phyloP scores from a whole-genome alignment of 2,797 vertebrate species.

The Eospalax fontanierii region DNA sequence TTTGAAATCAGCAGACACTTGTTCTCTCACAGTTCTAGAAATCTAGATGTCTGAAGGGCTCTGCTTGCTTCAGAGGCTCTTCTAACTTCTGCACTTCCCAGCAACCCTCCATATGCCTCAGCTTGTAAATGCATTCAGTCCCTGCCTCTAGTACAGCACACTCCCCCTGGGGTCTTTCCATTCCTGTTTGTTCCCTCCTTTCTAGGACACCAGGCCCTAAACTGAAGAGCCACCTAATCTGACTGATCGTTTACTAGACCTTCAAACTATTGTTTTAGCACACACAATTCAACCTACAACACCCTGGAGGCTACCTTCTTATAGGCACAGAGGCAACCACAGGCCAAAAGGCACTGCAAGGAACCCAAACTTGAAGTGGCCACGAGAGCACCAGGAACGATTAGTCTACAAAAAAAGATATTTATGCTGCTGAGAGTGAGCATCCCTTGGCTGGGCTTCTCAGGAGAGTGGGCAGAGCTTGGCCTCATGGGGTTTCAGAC shows the following conservation, averaged over 20 bases:
- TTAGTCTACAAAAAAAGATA: neutral
- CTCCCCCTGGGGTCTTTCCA: neutral
- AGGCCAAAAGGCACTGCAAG: neutral
- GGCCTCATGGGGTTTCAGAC: neutral
- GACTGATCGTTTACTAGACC: neutral
- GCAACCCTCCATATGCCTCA: rapidly evolving
- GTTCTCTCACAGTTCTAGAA: neutral
- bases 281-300: neutral
- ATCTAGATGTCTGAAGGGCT: too few relatives aligned
- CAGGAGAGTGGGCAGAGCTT: rapidly evolving
- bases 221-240: neutral
- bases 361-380: neutral
- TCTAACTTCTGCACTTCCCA: neutral
- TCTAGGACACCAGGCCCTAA: neutral
- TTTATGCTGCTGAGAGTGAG: rapidly evolving
- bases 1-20: neutral
- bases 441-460: neutral
- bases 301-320: neutral
- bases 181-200: neutral
- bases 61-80: rapidly evolving
- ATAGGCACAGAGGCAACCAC: neutral
- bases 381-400: neutral
- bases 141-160: rapidly evolving
- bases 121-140: rapidly evolving
- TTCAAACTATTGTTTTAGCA: neutral